These are phyloP conservation scores for Lithophane semibrunnea DNA, from an alignment of 2,888 invertebrate species.

Conservation along the genomic window DNA sequence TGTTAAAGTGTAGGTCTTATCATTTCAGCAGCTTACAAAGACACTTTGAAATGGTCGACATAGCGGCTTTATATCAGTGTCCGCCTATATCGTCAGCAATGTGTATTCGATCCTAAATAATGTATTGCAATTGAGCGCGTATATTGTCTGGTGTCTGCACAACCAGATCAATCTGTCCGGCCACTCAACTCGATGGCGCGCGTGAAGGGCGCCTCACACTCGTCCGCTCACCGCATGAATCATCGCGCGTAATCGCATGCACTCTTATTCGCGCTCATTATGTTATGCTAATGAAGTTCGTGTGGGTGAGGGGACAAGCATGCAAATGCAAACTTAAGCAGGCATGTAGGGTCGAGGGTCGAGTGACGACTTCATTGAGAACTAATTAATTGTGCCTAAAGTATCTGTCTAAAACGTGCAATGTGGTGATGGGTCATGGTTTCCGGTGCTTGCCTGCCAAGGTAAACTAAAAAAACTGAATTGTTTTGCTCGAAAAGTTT, in stretches of 20 bases:
- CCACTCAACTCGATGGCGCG: not conserved
- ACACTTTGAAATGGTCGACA: not conserved
- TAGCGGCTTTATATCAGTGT: not conserved
- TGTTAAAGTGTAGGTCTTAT: not conserved
- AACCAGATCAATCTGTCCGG: not conserved
- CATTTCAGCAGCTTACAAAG: not conserved
- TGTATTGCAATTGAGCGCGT: not conserved
- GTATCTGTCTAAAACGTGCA: constrained; percentile 9
- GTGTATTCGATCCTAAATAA: no score
- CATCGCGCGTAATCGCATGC: constrained; percentile 37
- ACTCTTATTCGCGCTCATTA: constrained; percentile 45
- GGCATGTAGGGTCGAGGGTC: not conserved
- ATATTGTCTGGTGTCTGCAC: constrained; percentile 2
- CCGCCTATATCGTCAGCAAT: not conserved
- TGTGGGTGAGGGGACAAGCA: not conserved
- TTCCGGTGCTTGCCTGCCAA: constrained; percentile 2
- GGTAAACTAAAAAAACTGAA: not conserved
- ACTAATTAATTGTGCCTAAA: not conserved
- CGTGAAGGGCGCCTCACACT: constrained; percentile 6
- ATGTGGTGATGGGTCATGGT: not conserved
- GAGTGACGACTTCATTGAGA: constrained; percentile 1
- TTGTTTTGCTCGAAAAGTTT: not conserved
- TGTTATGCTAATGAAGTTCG: constrained; percentile 51
- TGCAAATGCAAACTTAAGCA: constrained; percentile 36
- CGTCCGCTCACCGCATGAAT: constrained; percentile 23